Percentiles rank a stretch among this genome's conserved stretches.
Conservation (phyloP, 92 coral and sea anemone genomes). For the Porites divaricata region DNA sequence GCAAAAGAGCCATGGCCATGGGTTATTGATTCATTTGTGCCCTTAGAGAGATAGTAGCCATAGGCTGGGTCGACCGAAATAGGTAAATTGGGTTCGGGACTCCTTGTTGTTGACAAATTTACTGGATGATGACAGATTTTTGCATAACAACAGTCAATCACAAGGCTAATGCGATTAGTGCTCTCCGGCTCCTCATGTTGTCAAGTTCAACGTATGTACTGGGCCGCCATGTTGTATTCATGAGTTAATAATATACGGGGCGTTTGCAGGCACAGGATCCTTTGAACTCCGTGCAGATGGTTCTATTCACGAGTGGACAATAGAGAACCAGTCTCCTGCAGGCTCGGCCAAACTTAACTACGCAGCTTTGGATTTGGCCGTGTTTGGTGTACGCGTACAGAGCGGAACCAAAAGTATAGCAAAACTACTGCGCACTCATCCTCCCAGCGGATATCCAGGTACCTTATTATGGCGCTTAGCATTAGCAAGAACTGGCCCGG, state of each 20-base stretch:
- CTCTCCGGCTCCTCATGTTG: no score
- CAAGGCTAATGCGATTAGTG: no score
- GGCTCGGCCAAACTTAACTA: conserved; percentile 50
- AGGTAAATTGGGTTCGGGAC: no score
- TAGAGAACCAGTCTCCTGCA: conserved; percentile 62
- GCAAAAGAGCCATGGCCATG: no score
- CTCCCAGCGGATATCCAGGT: conserved; percentile 56
- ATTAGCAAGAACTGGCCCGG: not conserved
- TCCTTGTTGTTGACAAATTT: no score
- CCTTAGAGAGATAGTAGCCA: no score
- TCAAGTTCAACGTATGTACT: no score
- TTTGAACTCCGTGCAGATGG: conserved; percentile 56
- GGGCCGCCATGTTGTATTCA: not conserved
- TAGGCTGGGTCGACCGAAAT: no score
- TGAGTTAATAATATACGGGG: not conserved
- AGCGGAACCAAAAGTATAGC: conserved; percentile 30
- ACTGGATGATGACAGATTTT: no score
- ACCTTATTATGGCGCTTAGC: not conserved
- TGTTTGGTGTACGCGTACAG: conserved; percentile 43
- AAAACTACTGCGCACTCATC: conserved; percentile 39
- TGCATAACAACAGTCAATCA: no score
- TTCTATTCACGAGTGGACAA: conserved; percentile 50
- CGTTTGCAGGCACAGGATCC: conserved; percentile 41
- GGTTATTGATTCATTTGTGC: no score
- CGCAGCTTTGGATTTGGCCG: conserved; percentile 40